Percentiles rank a stretch among this genome's conserved stretches.
Conservation (phyloP, 2,797 vertebrate species). For the Geotrypetes seraphini region DNA sequence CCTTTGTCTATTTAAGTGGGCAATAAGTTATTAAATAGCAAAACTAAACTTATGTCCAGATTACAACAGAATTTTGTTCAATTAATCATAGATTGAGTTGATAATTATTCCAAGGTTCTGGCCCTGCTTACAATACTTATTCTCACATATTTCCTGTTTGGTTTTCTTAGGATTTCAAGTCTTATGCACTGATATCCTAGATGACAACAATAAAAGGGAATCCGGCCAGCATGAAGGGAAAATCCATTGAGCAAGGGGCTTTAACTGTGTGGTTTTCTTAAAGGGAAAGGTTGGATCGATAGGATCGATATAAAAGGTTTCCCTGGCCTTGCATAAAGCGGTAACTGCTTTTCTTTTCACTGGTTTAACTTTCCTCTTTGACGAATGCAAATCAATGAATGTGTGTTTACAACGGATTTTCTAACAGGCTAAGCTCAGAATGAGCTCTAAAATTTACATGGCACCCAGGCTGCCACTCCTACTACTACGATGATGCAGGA, state of each 20-base stretch:
- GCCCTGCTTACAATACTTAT: neutral
- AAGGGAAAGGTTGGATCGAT: conserved; percentile 71
- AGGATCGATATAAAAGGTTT: conserved; percentile 67
- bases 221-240: conserved; percentile 43
- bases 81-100: too few species aligned
- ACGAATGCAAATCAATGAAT: conserved; percentile 63
- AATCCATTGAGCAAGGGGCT: conserved; percentile 47
- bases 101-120: too few species aligned
- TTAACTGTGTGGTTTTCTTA: conserved; percentile 65
- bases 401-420: conserved; percentile 42
- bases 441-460: too few species aligned
- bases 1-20: too few species aligned
- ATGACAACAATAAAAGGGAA: conserved; percentile 66
- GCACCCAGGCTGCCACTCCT: too few species aligned
- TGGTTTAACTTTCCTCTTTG: conserved; percentile 52
- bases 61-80: too few species aligned
- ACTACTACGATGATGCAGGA: too few species aligned
- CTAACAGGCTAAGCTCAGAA: conserved; percentile 31
- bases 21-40: too few species aligned
- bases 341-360: conserved; percentile 44
- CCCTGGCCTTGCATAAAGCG: conserved; percentile 69
- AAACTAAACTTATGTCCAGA: too few species aligned
- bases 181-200: conserved; percentile 38
- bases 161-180: conserved; percentile 24
- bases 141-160: conserved; percentile 25